Conservation (phyloP, 2,797 vertebrate genomes). For the Takifugu rubripes region DNA sequence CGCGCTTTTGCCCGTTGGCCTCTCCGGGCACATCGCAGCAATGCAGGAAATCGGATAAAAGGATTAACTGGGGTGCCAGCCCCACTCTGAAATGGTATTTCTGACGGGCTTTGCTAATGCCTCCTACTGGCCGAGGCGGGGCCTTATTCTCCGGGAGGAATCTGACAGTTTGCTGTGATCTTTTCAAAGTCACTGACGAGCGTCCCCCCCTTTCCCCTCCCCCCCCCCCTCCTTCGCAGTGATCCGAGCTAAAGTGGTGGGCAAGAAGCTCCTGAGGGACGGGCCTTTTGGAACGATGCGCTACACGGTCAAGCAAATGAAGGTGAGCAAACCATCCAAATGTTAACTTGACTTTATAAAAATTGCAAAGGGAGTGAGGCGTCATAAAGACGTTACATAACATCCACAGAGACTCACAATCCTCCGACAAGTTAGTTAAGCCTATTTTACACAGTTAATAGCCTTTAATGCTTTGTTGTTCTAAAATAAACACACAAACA, state of each 20-base stretch:
- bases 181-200: slow-evolving; percentile 18
- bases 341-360: background rate
- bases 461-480: too few relatives aligned
- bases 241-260: slow-evolving; percentile 96
- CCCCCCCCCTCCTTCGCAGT: slow-evolving; percentile 70
- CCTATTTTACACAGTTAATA: too few relatives aligned
- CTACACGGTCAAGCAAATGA: slow-evolving; percentile 97
- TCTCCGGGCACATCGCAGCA: slow-evolving; percentile 44
- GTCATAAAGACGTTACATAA: background rate
- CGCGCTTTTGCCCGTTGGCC: slow-evolving; percentile 7
- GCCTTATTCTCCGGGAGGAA: slow-evolving; percentile 21
- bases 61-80: slow-evolving; percentile 50
- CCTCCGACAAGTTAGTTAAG: background rate
- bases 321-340: slow-evolving; percentile 70
- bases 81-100: slow-evolving; percentile 38
- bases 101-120: slow-evolving; percentile 34
- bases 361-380: background rate
- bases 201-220: background rate
- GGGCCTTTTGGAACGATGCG: slow-evolving; percentile 91
- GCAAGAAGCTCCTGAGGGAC: slow-evolving; percentile 92
- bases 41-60: slow-evolving; percentile 63
- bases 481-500: too few relatives aligned
- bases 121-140: slow-evolving; percentile 27
- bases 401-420: background rate
- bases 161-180: slow-evolving; percentile 19